Conservation (phyloP, 92 coral and sea anemone genomes). For the Porites lobata region DNA sequence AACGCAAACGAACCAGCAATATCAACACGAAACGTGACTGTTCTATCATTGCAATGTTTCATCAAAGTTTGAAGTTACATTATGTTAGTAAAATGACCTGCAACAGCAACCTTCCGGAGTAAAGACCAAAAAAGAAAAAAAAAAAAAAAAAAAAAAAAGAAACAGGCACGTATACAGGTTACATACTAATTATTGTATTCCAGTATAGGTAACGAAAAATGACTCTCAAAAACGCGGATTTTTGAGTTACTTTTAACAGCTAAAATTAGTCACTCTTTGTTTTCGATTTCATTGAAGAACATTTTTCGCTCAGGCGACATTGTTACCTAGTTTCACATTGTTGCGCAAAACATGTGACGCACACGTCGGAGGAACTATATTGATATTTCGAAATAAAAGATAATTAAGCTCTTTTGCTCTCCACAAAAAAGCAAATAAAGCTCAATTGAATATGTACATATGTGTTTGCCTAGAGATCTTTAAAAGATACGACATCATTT, state of each 20-base stretch:
- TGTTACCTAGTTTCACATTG: slow-evolving; percentile 11
- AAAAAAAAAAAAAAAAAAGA: neutral
- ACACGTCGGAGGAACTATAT: neutral
- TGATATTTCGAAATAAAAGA: neutral
- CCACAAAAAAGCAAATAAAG: slow-evolving; percentile 13
- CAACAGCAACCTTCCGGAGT: too few species aligned
- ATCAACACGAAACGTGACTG: too few species aligned
- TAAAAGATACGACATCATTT: neutral
- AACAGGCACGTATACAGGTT: neutral
- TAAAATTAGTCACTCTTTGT: too few species aligned
- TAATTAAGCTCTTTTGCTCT: neutral
- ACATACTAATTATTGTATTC: too few species aligned
- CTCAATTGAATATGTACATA: neutral
- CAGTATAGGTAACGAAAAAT: neutral
- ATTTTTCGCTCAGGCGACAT: neutral
- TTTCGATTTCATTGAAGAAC: neutral
- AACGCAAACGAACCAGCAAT: too few species aligned
- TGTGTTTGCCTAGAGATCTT: neutral
- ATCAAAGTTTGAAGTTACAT: too few species aligned
- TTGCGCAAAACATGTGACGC: neutral
- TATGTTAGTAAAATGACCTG: too few species aligned
- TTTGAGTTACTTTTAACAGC: neutral
- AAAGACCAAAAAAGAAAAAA: too few species aligned
- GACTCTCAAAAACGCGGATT: neutral
- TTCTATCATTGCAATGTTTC: too few species aligned